Evolutionary conservation across 2,797 vertebrate species (phyloP), one percentile per base, ranked within the genome.

Genomic region (Trematomus bernacchii): DNA sequence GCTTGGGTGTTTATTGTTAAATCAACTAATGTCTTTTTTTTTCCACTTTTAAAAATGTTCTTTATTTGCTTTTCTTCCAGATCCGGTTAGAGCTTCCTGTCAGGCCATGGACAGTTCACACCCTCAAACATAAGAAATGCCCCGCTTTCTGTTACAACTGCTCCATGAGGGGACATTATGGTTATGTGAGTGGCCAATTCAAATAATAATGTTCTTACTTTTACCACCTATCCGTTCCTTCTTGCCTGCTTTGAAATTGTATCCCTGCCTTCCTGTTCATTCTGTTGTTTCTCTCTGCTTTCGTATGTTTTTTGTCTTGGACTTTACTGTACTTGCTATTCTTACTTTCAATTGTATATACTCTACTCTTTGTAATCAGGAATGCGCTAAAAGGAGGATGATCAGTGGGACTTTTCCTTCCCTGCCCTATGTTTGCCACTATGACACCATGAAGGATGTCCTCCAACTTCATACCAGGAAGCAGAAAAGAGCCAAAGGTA

Each of bases 141-240:
- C n/a, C 0, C 0, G 62, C 81, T 76, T 63, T 91, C 57, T 94
- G 93, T 76, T 94, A 91, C 65, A 93, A 94, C 85, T 94, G 93
- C 70, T 89, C 93, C 43, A 67, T 74, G 51, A 87, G 47, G 27
- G 90, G 91, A 73, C 92, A 94, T 73, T 79, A 87, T 52, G 92
- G 93, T 78, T 87, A 91, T 93, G 95, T 95, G 94, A 94, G 92
- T 94, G 13, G 83, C 84, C 82, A 85, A 83, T 90, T 82, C 88
- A 90, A 91, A 83, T 58, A 86, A 91, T 84, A 40, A 85, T 48
- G 18, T 4, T 37, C 14, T 55, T 42, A 19, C 79, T 87, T 55
- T 55, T 8, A 4, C 10, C 5, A 13, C 66, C n/a, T 51, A 4
- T 55, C 12, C 3, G 70, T 30, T 58, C 2, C 54, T 21, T 78